Conservation (phyloP, 2,797 vertebrate genomes). For the Poeciliopsis gracilis region DNA sequence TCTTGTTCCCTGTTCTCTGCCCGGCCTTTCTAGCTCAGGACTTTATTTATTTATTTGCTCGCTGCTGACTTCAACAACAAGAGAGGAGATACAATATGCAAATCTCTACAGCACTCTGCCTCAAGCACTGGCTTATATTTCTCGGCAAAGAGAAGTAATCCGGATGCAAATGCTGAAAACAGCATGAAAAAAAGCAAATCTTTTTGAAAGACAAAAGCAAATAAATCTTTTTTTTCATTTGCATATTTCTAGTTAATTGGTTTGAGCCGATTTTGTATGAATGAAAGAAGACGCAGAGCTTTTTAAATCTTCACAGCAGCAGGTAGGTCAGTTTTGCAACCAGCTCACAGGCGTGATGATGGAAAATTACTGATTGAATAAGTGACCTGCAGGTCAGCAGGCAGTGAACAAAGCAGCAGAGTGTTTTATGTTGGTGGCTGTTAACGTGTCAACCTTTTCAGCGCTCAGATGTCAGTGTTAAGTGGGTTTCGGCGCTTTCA, state of each 20-base stretch:
- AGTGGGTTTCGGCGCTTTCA: neutral
- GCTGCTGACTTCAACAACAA: constrained; percentile 49
- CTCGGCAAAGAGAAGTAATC: constrained; percentile 18
- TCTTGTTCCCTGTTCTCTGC: constrained; percentile 54
- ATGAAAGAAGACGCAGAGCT: neutral
- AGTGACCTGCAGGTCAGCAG: constrained; percentile 42
- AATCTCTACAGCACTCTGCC: constrained; percentile 53
- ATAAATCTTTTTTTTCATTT: neutral
- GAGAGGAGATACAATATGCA: constrained; percentile 55
- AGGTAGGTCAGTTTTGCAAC: constrained; percentile 24
- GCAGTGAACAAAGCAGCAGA: constrained; percentile 35
- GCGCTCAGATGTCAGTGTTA: neutral
- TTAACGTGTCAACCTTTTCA: constrained; percentile 18
- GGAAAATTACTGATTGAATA: constrained; percentile 43
- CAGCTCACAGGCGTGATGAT: constrained; percentile 26
- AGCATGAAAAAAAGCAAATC: neutral
- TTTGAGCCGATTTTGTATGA: neutral
- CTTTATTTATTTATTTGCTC: constrained; percentile 24
- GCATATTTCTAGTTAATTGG: neutral
- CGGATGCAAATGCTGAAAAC: constrained; percentile 15
- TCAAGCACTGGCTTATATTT: constrained; percentile 21
- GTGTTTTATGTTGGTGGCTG: constrained; percentile 10
- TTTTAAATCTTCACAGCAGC: constrained; percentile 11
- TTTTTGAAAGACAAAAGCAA: neutral
- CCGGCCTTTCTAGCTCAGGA: constrained; percentile 32